Conservation (phyloP, 2,113 vertebrate genomes). For the Mobula birostris region DNA sequence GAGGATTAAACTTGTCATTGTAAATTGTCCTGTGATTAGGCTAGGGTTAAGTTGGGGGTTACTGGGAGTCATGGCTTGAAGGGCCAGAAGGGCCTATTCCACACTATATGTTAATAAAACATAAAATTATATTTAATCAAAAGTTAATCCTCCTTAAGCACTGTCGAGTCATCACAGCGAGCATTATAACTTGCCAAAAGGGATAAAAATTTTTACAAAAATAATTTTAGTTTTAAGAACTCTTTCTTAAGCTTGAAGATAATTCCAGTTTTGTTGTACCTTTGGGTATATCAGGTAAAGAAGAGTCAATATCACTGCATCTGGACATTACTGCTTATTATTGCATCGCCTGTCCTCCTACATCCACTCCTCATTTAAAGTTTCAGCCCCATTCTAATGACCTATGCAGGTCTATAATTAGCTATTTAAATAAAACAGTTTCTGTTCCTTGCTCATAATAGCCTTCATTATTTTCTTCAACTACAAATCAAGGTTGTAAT, state of each 20-base stretch:
- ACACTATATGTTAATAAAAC: too few relatives aligned
- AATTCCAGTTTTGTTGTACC: neutral
- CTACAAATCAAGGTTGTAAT: constrained; percentile 23
- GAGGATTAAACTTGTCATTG: neutral
- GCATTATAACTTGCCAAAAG: neutral
- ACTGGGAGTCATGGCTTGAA: too few relatives aligned
- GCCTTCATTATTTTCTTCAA: constrained; percentile 23
- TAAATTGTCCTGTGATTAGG: too few relatives aligned
- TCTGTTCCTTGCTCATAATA: neutral
- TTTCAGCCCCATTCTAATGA: constrained; percentile 1
- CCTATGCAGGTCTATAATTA: constrained; percentile 20
- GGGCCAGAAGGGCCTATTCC: too few relatives aligned
- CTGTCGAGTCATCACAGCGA: neutral
- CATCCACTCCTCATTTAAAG: neutral
- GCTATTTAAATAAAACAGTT: constrained; percentile 8
- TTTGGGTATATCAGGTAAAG: neutral
- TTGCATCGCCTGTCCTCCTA: neutral
- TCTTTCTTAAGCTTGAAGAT: neutral
- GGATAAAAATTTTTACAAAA: neutral
- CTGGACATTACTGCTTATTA: constrained; percentile 10
- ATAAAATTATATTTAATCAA: neutral
- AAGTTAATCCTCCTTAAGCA: neutral
- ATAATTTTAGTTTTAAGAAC: neutral
- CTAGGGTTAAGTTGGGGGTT: too few relatives aligned
- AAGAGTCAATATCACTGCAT: neutral